Evolutionary conservation across 2,888 invertebrate genomes (phyloP), one percentile per base, ranked within the genome.

Genomic region (Oligia latruncula): DNA sequence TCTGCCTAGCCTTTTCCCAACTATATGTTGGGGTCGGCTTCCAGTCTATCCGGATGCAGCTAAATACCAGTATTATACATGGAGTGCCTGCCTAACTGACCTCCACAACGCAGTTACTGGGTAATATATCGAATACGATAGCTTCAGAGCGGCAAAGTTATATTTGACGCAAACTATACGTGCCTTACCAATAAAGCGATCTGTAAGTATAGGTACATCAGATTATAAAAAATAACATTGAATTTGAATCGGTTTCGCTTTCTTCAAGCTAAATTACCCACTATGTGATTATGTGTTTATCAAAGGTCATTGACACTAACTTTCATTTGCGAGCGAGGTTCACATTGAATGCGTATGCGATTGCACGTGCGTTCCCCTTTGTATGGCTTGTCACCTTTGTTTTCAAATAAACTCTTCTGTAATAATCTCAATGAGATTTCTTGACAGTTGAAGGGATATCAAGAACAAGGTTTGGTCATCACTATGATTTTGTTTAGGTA

Each of bases 241-340:
- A 79, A 80, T 79, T 64, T 20, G 70, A 64, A 70, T 70, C 58
- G 74, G 65, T 84, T 87, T 89, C 80, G 68, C 84, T 90, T 89
- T 89, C 84, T 82, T 80, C 75, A 43, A 82, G 66, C 74, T 78
- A 77, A 66, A 70, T 67, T 76, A 66, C 23, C 65, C 70, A 87
- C 74, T 89, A 83, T 80, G 74, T 85, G 67, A 87, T 76, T 89
- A 83, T 78, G 72, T 84, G 75, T 83, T 83, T 83, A 80, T 65
- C 81, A 81, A 82, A 89, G 91, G 89, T 90, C 88, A 68, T 87
- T 90, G 90, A 82, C 91, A 82, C 81, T 81, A 80, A 87, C 91
- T 91, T 92, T 91, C 92, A 84, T 92, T 91, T 84, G 72, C 71
- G 71, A 82, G 72, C 70, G 77, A 84, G 64, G 87, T 81, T 86